Conservation (phyloP, 2,113 vertebrate genomes). For the Neogobius melanostomus region DNA sequence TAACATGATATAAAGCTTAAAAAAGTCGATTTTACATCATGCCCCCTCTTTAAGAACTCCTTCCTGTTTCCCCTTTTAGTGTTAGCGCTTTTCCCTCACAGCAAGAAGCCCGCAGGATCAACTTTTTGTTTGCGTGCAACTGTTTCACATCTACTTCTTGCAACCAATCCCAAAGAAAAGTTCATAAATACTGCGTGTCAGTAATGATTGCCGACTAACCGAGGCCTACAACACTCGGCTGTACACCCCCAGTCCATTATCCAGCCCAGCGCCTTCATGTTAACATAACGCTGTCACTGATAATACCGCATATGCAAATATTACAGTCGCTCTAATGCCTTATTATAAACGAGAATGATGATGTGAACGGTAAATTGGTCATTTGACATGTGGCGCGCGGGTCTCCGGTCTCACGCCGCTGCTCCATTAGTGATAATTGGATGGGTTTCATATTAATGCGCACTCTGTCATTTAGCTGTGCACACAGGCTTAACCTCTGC, state of each 20-base stretch:
- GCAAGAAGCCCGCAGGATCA: no score
- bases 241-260: background rate
- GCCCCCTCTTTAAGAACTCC: no score
- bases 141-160: no score
- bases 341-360: background rate
- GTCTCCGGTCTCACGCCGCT: constrained; percentile 54
- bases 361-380: background rate
- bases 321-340: background rate
- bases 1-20: no score
- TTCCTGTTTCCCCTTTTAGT: no score
- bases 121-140: no score
- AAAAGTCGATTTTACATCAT: no score
- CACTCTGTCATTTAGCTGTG: constrained; percentile 70
- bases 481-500: constrained; percentile 69
- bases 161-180: no score
- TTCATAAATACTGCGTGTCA: no score
- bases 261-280: background rate
- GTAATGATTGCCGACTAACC: no score
- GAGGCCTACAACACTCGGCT: no score
- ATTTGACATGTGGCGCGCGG: constrained; percentile 13
- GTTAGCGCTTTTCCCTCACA: no score
- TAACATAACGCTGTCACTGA: background rate
- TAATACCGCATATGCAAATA: background rate
- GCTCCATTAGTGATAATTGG: constrained; percentile 71
- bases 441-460: constrained; percentile 70